phyloP scores from a whole-genome alignment of 2,888 invertebrate genomes.

The Oegoconia quadripuncta region DNA sequence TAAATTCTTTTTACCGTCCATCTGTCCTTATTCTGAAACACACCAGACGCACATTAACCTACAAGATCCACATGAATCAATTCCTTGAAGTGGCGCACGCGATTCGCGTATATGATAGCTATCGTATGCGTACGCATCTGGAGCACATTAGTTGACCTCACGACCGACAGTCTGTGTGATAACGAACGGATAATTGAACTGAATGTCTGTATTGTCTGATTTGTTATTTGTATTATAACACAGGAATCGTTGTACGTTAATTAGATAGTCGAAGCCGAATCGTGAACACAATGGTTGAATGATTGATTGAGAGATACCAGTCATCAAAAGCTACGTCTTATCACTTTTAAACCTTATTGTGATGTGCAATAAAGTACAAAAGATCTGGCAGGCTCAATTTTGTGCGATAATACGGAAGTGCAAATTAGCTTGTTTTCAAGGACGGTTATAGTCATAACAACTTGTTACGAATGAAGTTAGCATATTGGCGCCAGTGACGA shows the following conservation, averaged over 20 bases:
- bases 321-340: too few relatives aligned
- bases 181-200: slow-evolving; percentile 26
- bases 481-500: too few relatives aligned
- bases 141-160: slow-evolving; percentile 29
- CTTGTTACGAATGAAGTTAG: too few relatives aligned
- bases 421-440: too few relatives aligned
- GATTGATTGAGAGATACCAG: not conserved
- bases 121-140: slow-evolving; percentile 26
- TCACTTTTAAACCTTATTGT: too few relatives aligned
- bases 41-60: not conserved
- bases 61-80: not conserved
- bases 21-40: not conserved
- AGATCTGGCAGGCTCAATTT: too few relatives aligned
- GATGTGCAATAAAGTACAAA: too few relatives aligned
- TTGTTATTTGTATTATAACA: slow-evolving; percentile 21
- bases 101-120: not conserved
- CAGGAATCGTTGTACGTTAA: slow-evolving; percentile 5
- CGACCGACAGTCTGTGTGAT: slow-evolving; percentile 19
- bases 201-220: slow-evolving; percentile 25
- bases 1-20: not conserved
- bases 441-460: too few relatives aligned
- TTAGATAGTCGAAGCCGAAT: not conserved
- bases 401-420: too few relatives aligned
- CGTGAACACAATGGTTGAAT: not conserved
- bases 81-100: not conserved